These are phyloP conservation scores for Candoia aspera DNA, from an alignment of 2,113 vertebrate species.

Conservation along the genomic window DNA sequence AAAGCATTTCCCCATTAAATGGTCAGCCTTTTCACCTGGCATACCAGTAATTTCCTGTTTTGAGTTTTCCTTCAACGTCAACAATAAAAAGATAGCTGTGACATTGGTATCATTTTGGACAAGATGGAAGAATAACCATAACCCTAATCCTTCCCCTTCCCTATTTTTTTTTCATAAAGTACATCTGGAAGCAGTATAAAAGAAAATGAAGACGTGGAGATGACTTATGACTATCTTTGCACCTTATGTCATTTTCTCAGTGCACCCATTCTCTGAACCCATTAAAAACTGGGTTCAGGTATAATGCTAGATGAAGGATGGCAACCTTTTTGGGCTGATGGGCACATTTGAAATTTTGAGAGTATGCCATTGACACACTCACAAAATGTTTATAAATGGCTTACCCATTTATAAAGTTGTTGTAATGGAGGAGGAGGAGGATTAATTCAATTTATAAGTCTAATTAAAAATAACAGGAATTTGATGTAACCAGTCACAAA, in stretches of 20 bases:
- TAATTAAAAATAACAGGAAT: not conserved
- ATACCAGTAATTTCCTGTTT: not conserved
- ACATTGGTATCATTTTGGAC: not conserved
- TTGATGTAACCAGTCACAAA: not conserved
- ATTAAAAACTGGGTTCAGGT: not conserved
- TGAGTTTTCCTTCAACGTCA: not conserved
- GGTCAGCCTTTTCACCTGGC: not conserved
- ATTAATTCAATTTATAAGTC: not conserved
- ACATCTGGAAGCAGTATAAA: not conserved
- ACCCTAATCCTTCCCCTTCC: not conserved
- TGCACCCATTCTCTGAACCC: too few relatives aligned
- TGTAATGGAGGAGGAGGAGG: not conserved
- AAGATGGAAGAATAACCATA: not conserved
- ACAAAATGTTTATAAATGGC: not conserved
- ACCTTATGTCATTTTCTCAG: not conserved
- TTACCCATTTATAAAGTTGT: not conserved
- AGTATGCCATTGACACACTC: not conserved
- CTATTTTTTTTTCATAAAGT: not conserved
- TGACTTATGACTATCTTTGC: not conserved
- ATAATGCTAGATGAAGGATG: not conserved
- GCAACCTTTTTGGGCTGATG: not conserved
- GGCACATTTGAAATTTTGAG: not conserved
- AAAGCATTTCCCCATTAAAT: not conserved
- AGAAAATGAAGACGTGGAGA: not conserved
- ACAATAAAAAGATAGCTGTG: not conserved